Evolutionary conservation across 2,797 vertebrate genomes (phyloP).

Genomic region (Pseudochirops corinnae): DNA sequence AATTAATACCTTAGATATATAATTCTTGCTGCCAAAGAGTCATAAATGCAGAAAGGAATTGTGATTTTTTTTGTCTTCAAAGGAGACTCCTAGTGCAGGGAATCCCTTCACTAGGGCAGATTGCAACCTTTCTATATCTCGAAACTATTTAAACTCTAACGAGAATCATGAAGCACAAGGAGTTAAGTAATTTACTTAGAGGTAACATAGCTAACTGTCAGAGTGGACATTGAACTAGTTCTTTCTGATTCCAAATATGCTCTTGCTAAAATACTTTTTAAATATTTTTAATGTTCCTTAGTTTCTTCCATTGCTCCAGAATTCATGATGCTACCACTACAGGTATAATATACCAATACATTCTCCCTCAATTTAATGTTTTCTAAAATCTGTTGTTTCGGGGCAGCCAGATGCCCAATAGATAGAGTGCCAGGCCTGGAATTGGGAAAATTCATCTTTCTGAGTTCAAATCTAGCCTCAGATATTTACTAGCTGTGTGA

Average conservation of each 20-base stretch:
- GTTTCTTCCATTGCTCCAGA: slow-evolving; percentile 60
- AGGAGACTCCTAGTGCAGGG: background rate
- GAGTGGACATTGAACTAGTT: background rate
- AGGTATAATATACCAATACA: slow-evolving; percentile 32
- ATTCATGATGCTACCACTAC: slow-evolving; percentile 49
- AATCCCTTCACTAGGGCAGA: background rate
- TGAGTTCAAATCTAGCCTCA: background rate
- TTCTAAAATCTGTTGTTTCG: background rate
- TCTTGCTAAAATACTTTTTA: background rate
- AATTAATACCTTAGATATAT: slow-evolving; percentile 64
- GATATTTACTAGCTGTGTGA: background rate
- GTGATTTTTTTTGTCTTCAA: background rate
- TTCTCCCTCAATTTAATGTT: slow-evolving; percentile 40
- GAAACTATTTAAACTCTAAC: background rate
- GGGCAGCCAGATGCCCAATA: background rate
- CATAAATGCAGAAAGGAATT: background rate
- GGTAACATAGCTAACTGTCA: background rate
- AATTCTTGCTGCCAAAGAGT: slow-evolving; percentile 35
- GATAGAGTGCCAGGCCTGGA: background rate
- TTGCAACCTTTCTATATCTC: background rate
- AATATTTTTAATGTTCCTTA: slow-evolving; percentile 37
- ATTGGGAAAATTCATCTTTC: background rate
- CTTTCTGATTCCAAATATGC: background rate
- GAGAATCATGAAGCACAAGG: background rate
- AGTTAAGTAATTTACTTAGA: background rate